phyloP scores from a whole-genome alignment of 2,113 vertebrate species.

The Brachypteracias leptosomus region DNA sequence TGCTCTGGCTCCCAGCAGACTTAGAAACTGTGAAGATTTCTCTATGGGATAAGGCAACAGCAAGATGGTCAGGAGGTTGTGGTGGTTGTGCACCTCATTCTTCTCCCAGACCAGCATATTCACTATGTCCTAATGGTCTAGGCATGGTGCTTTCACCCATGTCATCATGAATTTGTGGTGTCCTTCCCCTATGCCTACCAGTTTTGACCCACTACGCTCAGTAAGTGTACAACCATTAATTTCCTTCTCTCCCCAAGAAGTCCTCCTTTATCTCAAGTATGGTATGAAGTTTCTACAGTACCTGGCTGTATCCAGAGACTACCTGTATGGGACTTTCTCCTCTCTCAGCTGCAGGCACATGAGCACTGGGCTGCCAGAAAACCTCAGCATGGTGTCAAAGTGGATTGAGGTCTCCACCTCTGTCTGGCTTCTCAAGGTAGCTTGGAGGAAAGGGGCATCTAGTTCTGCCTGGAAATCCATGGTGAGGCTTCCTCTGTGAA shows the following conservation, averaged over 20 bases:
- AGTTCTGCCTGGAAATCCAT: slow-evolving; percentile 61
- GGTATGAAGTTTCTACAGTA: not conserved
- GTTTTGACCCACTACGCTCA: fast-evolving
- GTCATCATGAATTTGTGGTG: not conserved
- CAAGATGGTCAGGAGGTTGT: not conserved
- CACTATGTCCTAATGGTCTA: not conserved
- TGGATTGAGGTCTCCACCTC: slow-evolving; percentile 32
- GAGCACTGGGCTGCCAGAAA: slow-evolving; percentile 1
- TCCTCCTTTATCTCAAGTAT: not conserved
- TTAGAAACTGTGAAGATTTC: slow-evolving; percentile 50
- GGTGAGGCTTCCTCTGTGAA: slow-evolving; percentile 45
- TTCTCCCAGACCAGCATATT: not conserved
- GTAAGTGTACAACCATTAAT: fast-evolving
- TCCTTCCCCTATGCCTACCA: not conserved
- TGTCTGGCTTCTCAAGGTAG: slow-evolving; percentile 39
- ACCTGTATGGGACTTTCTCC: slow-evolving; percentile 56
- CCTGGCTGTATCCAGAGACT: not conserved
- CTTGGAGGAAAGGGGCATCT: slow-evolving; percentile 48
- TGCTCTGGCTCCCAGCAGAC: not conserved
- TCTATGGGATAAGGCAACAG: not conserved
- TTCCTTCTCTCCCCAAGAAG: not conserved
- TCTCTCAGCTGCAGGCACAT: slow-evolving; percentile 66
- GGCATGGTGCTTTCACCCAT: not conserved
- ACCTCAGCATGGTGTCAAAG: slow-evolving; percentile 34
- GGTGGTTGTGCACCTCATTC: not conserved